Evolutionary conservation across 2,113 vertebrate species (phyloP).

Genomic region (Lasiurus borealis): DNA sequence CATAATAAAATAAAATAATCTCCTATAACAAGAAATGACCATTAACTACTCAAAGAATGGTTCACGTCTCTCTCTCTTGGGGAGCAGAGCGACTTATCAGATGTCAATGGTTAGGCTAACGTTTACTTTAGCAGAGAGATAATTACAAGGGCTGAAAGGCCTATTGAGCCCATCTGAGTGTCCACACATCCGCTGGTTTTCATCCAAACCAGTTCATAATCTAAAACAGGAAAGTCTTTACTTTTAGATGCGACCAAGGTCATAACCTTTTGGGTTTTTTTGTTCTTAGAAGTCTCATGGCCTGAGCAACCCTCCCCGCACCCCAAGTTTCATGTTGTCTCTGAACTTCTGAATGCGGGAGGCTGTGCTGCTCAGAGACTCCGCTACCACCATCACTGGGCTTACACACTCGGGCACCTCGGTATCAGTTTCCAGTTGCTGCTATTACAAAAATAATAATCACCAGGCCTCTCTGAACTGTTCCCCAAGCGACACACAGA

Average conservation of each 20-base stretch:
- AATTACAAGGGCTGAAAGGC: constrained; percentile 66
- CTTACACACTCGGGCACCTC: not conserved
- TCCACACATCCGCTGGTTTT: constrained; percentile 64
- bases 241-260: constrained; percentile 62
- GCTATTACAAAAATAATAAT: not conserved
- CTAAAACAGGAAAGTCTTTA: constrained; percentile 59
- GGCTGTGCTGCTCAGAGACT: not conserved
- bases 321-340: not conserved
- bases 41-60: constrained; percentile 52
- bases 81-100: constrained; percentile 57
- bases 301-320: constrained; percentile 19
- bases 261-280: not conserved
- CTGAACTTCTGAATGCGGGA: not conserved
- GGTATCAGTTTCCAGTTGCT: not conserved
- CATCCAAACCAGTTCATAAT: constrained; percentile 71
- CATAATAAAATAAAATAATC: not conserved
- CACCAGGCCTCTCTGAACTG: not conserved
- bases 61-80: constrained; percentile 33
- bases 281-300: constrained; percentile 14
- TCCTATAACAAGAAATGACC: constrained; percentile 18
- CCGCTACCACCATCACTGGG: not conserved
- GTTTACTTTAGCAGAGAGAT: constrained; percentile 71
- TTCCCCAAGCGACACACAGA: not conserved
- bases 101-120: constrained; percentile 72
- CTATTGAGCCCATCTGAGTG: constrained; percentile 54